Evolutionary conservation across 2,113 vertebrate species (phyloP).

Genomic region (Malaclemys terrapin): DNA sequence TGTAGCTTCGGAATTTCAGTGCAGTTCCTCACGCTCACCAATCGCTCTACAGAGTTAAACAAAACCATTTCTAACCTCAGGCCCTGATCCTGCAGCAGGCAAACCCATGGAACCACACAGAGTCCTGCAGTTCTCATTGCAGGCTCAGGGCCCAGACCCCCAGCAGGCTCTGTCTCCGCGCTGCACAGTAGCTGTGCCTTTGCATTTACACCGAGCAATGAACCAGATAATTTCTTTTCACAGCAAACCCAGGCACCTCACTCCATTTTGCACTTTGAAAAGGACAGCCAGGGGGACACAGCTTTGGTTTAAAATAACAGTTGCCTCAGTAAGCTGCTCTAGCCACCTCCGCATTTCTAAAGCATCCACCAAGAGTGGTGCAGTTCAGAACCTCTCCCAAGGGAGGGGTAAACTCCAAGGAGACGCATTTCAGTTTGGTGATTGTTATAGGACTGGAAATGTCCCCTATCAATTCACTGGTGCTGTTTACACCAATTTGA

Average conservation of each 20-base stretch:
- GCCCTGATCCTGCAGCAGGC: rapidly evolving
- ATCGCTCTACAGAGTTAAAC: rapidly evolving
- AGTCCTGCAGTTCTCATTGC: not conserved
- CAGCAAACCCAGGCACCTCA: not conserved
- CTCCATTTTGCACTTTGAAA: slow-evolving; percentile 5
- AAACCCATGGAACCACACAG: not conserved
- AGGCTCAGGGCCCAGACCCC: not conserved
- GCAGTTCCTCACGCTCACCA: not conserved
- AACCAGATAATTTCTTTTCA: not conserved
- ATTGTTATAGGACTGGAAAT: not conserved
- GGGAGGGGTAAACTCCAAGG: rapidly evolving
- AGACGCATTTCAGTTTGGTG: not conserved
- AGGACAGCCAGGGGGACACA: slow-evolving; percentile 3
- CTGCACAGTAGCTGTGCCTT: not conserved
- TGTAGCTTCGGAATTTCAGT: not conserved
- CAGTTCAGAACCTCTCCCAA: not conserved
- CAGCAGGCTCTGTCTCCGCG: not conserved
- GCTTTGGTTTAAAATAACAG: not conserved
- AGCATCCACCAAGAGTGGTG: rapidly evolving
- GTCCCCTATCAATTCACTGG: rapidly evolving
- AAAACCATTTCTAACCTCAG: rapidly evolving
- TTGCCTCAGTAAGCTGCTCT: not conserved
- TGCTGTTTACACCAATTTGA: not conserved
- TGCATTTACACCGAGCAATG: not conserved
- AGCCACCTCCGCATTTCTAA: rapidly evolving